Conservation (phyloP, 1,140 invertebrate species). For the Drosophila sproati region DNA sequence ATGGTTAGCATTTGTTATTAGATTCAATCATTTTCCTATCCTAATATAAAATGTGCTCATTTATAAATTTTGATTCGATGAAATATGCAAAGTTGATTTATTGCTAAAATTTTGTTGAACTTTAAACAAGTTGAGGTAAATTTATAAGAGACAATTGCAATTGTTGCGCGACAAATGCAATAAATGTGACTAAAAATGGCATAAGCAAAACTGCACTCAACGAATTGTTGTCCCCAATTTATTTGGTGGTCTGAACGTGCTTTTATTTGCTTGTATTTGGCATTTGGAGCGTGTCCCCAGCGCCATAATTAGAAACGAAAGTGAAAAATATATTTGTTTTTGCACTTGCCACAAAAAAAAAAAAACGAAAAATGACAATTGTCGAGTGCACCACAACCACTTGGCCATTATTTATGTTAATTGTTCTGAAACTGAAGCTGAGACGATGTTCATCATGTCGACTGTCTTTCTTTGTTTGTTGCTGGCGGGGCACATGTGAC, state of each 20-base stretch:
- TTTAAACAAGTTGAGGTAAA: too few relatives aligned
- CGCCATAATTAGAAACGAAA: constrained; percentile 75
- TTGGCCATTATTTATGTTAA: constrained; percentile 81
- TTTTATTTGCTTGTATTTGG: constrained; percentile 48
- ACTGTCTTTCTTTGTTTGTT: constrained; percentile 42
- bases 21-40: too few relatives aligned
- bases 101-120: constrained; percentile 13
- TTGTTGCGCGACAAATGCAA: too few relatives aligned
- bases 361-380: constrained; percentile 25
- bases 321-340: constrained; percentile 75
- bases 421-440: constrained; percentile 59
- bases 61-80: too few relatives aligned
- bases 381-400: constrained; percentile 51
- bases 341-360: constrained; percentile 59
- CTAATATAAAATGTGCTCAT: too few relatives aligned
- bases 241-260: not conserved
- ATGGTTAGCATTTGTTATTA: too few relatives aligned
- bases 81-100: too few relatives aligned
- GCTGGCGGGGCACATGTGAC: constrained; percentile 55
- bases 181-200: not conserved
- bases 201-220: not conserved
- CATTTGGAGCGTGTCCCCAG: constrained; percentile 72
- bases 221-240: constrained; percentile 18
- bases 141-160: too few relatives aligned
- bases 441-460: constrained; percentile 68